Evolutionary conservation across 2,113 vertebrate species (phyloP), one percentile per base, ranked within the genome.

Genomic region (Reinhardtius hippoglossoides): DNA sequence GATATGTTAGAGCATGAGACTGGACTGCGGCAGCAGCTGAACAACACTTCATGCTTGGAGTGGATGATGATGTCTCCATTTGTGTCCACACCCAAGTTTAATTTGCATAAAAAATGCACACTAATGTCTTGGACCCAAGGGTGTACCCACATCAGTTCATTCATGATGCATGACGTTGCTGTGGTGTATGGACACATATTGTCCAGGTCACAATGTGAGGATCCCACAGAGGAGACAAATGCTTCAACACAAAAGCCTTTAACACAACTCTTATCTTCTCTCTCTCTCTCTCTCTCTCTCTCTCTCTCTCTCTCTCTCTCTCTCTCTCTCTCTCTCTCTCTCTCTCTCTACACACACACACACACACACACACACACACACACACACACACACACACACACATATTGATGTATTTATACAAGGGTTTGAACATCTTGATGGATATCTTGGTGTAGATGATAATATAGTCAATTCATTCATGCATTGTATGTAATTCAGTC

Each of bases 121-220:
- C 14, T 55, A 16, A 58, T 40, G 40, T 63, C 37, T 50, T 7
- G 2, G 42, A n/a, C 23, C 26, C 26, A 40, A 63, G n/a, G 26
- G 48, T 48, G 37, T 26, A 3, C 9, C 55, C 31, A 26, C 42
- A 27, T 67, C 24, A 31, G 26, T 24, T 58, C 26, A 37, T 63
- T 48, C 6, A 26, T 57, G n/a, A 74, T 48, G 57, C 76, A 24
- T 40, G 37, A 27, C 7, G 8, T 13, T 6, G 27, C 18, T n/a
- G 44, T 31, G 69, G 42, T 37, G 55, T 64, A 24, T 42, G 21
- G 31, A 42, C 26, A 64, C 40, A 24, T 62, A 23, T 31, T 55
- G 52, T 48, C 26, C 24, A 69, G 69, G 59, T 74, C 74, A 59
- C 7, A 61, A 35, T n/a, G n/a, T 75, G 66, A 71, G 60, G 67